Conservation (phyloP, 2,113 vertebrate species). For the Nannobrachium achirus region DNA sequence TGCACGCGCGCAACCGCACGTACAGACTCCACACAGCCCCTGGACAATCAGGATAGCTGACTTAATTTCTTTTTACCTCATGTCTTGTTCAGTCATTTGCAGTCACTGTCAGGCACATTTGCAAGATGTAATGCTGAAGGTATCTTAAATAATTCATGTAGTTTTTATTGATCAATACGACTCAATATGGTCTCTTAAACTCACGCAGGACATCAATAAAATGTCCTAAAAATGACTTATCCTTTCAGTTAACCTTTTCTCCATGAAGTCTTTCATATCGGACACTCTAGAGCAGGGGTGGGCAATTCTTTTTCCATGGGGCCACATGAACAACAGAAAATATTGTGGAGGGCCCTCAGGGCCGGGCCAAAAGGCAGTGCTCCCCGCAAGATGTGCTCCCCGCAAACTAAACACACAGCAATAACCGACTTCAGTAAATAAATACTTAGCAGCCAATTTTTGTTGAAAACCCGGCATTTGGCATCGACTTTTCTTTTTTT, state of each 20-base stretch:
- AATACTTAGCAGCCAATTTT: too few relatives aligned
- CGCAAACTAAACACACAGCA: too few relatives aligned
- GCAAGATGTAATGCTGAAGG: constrained; percentile 17
- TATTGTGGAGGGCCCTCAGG: too few relatives aligned
- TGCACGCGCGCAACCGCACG: not conserved
- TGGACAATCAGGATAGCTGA: constrained; percentile 2
- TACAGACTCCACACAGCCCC: constrained; percentile 1
- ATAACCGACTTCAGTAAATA: too few relatives aligned
- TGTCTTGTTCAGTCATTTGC: not conserved
- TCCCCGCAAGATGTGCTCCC: too few relatives aligned
- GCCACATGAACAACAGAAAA: too few relatives aligned
- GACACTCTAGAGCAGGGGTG: too few relatives aligned
- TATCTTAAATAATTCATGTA: constrained; percentile 30
- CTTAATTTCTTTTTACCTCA: constrained; percentile 16
- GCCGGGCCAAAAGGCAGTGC: too few relatives aligned
- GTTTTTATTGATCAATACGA: constrained; percentile 59
- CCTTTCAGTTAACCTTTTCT: not conserved
- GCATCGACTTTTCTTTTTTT: too few relatives aligned
- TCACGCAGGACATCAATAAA: constrained; percentile 58
- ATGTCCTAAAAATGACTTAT: constrained; percentile 36
- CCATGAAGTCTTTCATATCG: not conserved
- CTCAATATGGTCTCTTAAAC: constrained; percentile 59
- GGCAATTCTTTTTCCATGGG: too few relatives aligned
- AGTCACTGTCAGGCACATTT: not conserved
- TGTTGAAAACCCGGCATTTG: too few relatives aligned